Evolutionary conservation across 2,797 vertebrate species (phyloP).

Genomic region (Bovichtus variegatus): DNA sequence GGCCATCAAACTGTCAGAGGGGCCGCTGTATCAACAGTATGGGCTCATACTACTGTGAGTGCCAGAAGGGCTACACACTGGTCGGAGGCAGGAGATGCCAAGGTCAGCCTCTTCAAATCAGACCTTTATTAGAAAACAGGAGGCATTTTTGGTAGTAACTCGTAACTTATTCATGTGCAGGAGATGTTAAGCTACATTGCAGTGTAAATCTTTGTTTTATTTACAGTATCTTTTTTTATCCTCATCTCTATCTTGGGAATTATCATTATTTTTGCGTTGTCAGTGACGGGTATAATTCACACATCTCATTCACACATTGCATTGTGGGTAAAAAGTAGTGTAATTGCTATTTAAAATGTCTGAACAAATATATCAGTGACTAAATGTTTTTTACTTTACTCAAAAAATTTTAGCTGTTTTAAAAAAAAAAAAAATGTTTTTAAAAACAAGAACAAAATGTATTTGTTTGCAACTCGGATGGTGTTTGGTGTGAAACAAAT

Average conservation of each 20-base stretch:
- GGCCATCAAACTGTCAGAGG: constrained; percentile 87
- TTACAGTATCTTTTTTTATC: neutral
- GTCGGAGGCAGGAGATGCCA: constrained; percentile 88
- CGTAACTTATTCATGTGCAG: neutral
- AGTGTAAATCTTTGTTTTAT: neutral
- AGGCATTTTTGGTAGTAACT: neutral
- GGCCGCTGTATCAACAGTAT: constrained; percentile 92
- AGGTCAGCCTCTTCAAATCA: constrained; percentile 77
- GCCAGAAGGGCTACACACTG: constrained; percentile 88
- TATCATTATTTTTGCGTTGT: neutral
- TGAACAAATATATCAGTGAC: neutral
- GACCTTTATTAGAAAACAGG: neutral
- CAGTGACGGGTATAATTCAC: neutral
- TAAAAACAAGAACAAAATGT: neutral
- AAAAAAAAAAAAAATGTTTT: neutral
- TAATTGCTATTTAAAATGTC: constrained; percentile 3
- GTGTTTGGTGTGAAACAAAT: constrained; percentile 40
- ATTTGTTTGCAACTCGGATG: constrained; percentile 31
- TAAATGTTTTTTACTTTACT: constrained; percentile 20
- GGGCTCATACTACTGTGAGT: constrained; percentile 92
- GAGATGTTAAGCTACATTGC: neutral
- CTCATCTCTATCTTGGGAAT: neutral
- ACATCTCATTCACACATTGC: too few species aligned
- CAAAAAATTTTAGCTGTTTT: neutral
- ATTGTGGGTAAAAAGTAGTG: neutral